Percentiles rank a stretch among this genome's conserved stretches.
phyloP scores from a whole-genome alignment of 1,140 invertebrate species.

The Camponotus vicinus region DNA sequence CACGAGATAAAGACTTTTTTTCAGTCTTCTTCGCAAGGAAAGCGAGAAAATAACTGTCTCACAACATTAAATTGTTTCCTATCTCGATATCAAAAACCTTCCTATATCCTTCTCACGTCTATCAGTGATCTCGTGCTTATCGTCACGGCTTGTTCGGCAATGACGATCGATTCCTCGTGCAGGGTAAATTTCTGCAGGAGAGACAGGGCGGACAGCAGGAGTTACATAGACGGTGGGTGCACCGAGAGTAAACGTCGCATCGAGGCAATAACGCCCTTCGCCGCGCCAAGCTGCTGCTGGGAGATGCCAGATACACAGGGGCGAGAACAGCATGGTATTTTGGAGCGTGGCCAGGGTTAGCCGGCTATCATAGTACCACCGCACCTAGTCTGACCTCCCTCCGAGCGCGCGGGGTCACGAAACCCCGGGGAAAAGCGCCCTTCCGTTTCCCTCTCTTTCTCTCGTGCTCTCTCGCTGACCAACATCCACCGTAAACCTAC shows the following conservation, averaged over 20 bases:
- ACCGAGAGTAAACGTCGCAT: conserved; percentile 33
- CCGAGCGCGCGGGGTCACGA: conserved; percentile 35
- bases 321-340: conserved; percentile 67
- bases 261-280: conserved; percentile 69
- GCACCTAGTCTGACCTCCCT: conserved; percentile 50
- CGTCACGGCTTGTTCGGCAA: conserved; percentile 27
- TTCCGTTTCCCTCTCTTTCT: conserved; percentile 41
- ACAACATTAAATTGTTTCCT: not conserved
- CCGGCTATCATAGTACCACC: conserved; percentile 35
- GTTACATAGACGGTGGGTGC: conserved; percentile 18
- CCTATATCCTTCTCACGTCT: not conserved
- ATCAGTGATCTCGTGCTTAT: conserved; percentile 29
- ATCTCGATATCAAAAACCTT: not conserved
- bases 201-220: conserved; percentile 36
- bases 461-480: not conserved
- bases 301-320: conserved; percentile 71
- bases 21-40: too few relatives aligned
- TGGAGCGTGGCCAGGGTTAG: conserved; percentile 71
- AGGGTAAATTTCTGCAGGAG: conserved; percentile 43
- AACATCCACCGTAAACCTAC: not conserved
- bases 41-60: not conserved
- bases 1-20: not conserved
- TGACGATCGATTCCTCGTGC: conserved; percentile 42
- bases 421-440: conserved; percentile 38
- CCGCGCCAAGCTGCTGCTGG: conserved; percentile 69